Percentiles rank a stretch among this genome's conserved stretches.
Evolutionary conservation across 2,113 vertebrate genomes (phyloP).

Genomic region (Uria lomvia): DNA sequence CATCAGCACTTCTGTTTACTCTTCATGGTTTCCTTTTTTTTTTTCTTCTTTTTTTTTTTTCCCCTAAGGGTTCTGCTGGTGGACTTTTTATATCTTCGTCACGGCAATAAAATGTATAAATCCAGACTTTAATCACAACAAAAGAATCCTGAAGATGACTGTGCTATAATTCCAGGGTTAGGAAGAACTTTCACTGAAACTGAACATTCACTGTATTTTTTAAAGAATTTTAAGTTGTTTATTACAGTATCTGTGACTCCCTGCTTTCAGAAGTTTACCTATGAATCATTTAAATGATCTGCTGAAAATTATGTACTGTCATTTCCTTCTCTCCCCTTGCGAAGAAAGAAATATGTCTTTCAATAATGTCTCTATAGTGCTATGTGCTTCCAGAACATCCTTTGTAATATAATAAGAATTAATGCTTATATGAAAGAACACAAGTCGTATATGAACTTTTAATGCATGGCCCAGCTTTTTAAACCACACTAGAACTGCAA

Average conservation of each 20-base stretch:
- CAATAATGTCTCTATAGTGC: background rate
- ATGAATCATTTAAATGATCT: background rate
- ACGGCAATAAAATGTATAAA: background rate
- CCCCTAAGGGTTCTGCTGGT: background rate
- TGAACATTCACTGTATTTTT: background rate
- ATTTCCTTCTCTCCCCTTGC: background rate
- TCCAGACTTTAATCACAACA: background rate
- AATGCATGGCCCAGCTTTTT: background rate
- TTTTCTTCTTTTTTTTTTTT: background rate
- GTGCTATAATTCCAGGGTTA: background rate
- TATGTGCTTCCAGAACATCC: background rate
- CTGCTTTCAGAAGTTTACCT: background rate
- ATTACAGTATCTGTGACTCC: background rate
- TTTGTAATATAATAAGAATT: background rate
- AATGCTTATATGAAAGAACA: background rate
- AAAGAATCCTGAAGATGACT: background rate
- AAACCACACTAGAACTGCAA: background rate
- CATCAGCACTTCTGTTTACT: conserved; percentile 81
- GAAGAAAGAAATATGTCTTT: background rate
- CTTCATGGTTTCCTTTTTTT: conserved; percentile 73
- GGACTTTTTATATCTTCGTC: conserved; percentile 15
- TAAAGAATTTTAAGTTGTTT: background rate
- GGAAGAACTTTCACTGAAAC: background rate
- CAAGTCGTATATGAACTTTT: background rate
- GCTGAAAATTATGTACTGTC: background rate